These are phyloP conservation scores for Sinohyriopsis cumingii DNA, from an alignment of 2,888 invertebrate genomes.

Conservation along the genomic window DNA sequence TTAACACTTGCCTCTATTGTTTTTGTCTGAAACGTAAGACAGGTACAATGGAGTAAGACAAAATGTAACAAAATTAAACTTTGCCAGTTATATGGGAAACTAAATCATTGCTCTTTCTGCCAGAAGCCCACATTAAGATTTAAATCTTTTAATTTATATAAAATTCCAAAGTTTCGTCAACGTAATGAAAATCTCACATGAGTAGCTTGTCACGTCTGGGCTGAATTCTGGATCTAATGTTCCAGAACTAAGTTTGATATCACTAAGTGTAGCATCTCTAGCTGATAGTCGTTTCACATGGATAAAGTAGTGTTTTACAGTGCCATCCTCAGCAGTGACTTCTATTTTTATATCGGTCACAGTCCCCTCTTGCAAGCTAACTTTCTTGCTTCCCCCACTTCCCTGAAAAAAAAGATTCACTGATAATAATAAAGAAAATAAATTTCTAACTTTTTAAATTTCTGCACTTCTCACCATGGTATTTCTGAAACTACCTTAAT, in stretches of 20 bases:
- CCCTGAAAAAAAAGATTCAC: conserved; percentile 42
- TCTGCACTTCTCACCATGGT: background rate
- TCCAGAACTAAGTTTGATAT: conserved; percentile 55
- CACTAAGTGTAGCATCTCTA: conserved; percentile 66
- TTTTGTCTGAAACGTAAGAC: too few species aligned
- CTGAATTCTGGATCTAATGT: conserved; percentile 59
- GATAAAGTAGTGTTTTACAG: conserved; percentile 64
- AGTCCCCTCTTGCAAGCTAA: conserved; percentile 65
- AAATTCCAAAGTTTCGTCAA: background rate
- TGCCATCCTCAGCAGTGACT: conserved; percentile 71
- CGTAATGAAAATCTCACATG: conserved; percentile 48
- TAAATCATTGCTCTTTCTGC: too few species aligned
- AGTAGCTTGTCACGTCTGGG: conserved; percentile 49
- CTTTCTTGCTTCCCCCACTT: conserved; percentile 62
- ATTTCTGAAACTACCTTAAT: background rate
- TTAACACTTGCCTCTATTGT: too few species aligned
- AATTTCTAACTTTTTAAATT: background rate
- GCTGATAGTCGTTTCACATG: conserved; percentile 66
- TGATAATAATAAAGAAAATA: background rate
- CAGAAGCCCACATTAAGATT: too few species aligned
- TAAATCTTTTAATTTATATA: too few species aligned
- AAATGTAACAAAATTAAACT: too few species aligned
- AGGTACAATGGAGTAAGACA: too few species aligned
- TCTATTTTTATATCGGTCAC: conserved; percentile 69
- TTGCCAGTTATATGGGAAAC: too few species aligned